Conservation (phyloP, 64 coral and sea anemone genomes). For the Exaiptasia diaphana region DNA sequence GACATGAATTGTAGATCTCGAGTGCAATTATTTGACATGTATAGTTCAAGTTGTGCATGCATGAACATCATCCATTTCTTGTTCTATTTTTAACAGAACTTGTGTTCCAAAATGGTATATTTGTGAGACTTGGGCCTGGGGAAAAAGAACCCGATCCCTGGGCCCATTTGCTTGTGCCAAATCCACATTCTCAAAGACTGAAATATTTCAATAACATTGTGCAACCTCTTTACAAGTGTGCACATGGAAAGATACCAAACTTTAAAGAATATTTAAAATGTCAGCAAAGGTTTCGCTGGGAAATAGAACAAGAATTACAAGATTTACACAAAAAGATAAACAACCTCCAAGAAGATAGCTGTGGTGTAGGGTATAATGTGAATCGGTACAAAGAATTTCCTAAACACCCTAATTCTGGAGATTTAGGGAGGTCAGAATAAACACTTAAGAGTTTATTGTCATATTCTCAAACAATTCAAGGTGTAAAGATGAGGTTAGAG, state of each 20-base stretch:
- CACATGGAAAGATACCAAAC: conserved; percentile 25
- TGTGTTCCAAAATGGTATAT: conserved; percentile 8
- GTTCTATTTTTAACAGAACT: conserved; percentile 10
- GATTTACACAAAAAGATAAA: conserved; percentile 1
- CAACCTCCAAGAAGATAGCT: background rate
- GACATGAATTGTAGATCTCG: background rate
- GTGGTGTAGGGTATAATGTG: conserved; percentile 22
- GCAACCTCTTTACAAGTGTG: conserved; percentile 9
- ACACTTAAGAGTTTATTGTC: conserved; percentile 10
- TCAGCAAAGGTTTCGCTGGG: conserved; percentile 19
- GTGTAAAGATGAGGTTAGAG: conserved; percentile 4
- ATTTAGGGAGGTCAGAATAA: conserved; percentile 4
- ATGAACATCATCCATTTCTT: conserved; percentile 35
- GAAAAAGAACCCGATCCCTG: conserved; percentile 36
- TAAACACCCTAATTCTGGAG: conserved; percentile 28
- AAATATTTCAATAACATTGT: conserved; percentile 46
- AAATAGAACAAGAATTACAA: conserved; percentile 2
- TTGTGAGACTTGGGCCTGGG: conserved; percentile 38
- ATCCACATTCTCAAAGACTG: conserved; percentile 42
- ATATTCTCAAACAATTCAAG: background rate
- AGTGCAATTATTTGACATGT: background rate
- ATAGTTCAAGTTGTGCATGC: background rate
- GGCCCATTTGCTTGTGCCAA: conserved; percentile 23
- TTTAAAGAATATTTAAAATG: conserved; percentile 23
- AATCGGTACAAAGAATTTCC: conserved; percentile 35